Evolutionary conservation across 2,888 invertebrate genomes (phyloP).

Genomic region (Luffia ferchaultella): DNA sequence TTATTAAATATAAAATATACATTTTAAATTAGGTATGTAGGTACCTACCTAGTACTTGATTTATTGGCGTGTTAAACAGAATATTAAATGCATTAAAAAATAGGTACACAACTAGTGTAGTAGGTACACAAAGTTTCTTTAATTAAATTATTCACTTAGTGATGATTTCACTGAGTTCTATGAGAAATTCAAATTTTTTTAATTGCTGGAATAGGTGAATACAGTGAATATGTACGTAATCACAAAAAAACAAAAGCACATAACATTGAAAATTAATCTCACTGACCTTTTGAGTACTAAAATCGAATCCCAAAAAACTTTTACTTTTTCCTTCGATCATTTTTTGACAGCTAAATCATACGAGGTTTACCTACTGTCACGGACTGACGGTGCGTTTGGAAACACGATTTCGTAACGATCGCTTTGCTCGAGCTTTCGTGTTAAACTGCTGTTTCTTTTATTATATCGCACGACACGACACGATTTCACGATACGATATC

Average conservation of each 20-base stretch:
- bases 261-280: neutral
- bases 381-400: conserved; percentile 4
- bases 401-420: conserved; percentile 1
- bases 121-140: no score
- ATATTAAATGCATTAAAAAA: no score
- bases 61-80: no score
- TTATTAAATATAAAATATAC: no score
- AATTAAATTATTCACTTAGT: no score
- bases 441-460: conserved; percentile 27
- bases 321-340: conserved; percentile 48
- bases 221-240: no score
- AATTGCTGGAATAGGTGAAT: no score
- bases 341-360: conserved; percentile 35
- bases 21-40: no score
- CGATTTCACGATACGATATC: conserved; percentile 37
- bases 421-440: conserved; percentile 23
- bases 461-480: conserved; percentile 17
- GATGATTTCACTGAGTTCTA: no score
- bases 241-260: conserved; percentile 2
- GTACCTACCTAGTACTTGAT: no score
- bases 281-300: conserved; percentile 87
- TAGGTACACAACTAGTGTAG: no score
- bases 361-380: conserved; percentile 16
- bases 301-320: conserved; percentile 83
- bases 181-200: no score